Evolutionary conservation across 2,888 invertebrate species (phyloP), one percentile per base, ranked within the genome.

Genomic region (Anorthoa munda): DNA sequence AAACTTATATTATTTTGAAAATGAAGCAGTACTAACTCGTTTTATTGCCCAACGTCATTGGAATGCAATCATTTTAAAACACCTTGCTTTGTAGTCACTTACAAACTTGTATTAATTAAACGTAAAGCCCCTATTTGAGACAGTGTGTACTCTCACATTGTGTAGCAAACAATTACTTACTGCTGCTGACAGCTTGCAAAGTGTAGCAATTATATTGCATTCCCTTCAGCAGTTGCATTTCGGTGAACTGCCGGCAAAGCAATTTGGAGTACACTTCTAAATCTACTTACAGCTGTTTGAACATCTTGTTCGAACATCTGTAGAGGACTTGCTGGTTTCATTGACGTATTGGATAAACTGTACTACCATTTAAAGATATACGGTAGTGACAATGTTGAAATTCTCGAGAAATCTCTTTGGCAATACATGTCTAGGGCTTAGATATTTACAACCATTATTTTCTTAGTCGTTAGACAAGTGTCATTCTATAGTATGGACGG

Each of bases 171-270:
- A 17, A n/a, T 45, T 21, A 26, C 15, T 12, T 3, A n/a, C 11
- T 9, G 13, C 17, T 23, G 18, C 26, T 50, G 55, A 55, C 50
- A 55, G 74, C 48, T 61, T 21, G 23, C 15, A 50, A 31, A 21
- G 17, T 31, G 31, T 4, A 26, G 66, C 11, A 31, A 58, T 73
- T 66, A 55, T 56, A 55, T 56, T 45, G 55, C 45, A 60, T 73
- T 67, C 26, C 18, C 45, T 26, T 31, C 13, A 31, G 50, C 18
- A 23, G 21, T 39, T 48, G n/a, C 1, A 17, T 5, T 53, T 60
- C 21, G 13, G 45, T 11, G 12, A 53, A 53, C 31, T 60, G 15
- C 26, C 17, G 46, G 15, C 18, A 23, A 17, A 46, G 46, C 13
- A 15, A 48, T 71, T 71, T 61, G 0, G 1, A 13, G 23, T 39